Evolutionary conservation across 2,797 vertebrate genomes (phyloP).

Genomic region (Simalia tracyae): DNA sequence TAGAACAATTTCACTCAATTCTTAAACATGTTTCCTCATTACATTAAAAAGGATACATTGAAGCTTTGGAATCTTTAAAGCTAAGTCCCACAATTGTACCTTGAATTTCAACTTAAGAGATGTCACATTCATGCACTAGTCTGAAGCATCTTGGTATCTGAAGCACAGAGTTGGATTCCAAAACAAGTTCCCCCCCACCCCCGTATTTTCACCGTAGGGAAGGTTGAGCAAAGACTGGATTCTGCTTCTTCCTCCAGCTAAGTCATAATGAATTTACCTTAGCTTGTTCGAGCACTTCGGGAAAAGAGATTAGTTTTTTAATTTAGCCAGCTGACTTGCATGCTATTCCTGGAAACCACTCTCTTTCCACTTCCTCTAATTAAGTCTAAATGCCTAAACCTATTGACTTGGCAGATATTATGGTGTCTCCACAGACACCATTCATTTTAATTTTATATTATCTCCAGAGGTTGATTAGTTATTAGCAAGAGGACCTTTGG

Average conservation of each 20-base stretch:
- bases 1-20: not conserved
- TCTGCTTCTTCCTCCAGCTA: not conserved
- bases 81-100: not conserved
- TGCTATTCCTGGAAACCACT: constrained; percentile 67
- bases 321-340: constrained; percentile 68
- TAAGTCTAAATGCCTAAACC: constrained; percentile 63
- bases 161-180: too few species aligned
- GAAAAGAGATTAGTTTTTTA: constrained; percentile 71
- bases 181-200: not conserved
- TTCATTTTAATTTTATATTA: constrained; percentile 67
- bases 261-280: constrained; percentile 55
- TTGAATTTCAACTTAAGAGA: not conserved
- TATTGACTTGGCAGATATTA: constrained; percentile 60
- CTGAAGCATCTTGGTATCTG: not conserved
- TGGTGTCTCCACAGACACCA: constrained; percentile 55
- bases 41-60: not conserved
- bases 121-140: not conserved
- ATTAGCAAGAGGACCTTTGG: constrained; percentile 59
- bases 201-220: not conserved
- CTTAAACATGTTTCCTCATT: not conserved
- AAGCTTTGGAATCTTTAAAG: not conserved
- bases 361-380: constrained; percentile 69
- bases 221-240: constrained; percentile 21
- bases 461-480: constrained; percentile 65
- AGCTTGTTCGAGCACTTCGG: constrained; percentile 66